Base-by-base conservation (phyloP, 2,797 vertebrate genomes). In the Sebastes variabilis region DNA sequence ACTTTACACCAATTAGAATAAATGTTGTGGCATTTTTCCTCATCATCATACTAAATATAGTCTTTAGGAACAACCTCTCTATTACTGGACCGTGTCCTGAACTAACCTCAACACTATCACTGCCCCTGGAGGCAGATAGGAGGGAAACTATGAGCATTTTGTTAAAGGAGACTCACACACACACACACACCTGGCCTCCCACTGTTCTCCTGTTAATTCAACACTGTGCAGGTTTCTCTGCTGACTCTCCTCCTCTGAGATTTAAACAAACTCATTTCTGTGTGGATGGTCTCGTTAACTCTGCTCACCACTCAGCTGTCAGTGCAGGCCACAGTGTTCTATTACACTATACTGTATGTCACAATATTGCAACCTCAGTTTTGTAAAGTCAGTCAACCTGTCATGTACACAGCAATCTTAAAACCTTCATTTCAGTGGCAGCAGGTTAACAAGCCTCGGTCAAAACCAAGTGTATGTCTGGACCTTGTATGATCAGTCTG, bases 181-280 rank as follows among this genome's bases (percentile, higher is more conserved):
- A 74, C 71, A 73, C 72, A 74, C 72, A 73, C 72, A 74, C 49
- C 16, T 46, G 42, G 42, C 16, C 49, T 52, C 49, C 49, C 20
- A n/a, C 49, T 52, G 49, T 14, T 0, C 49, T n/a, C 49, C 49
- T 52, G 8, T 52, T 52, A n/a, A 52, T 52, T n/a, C 20, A 52
- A 52, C 20, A 52, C 49, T 18, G 1, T 52, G 20, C 49, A 52
- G 49, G 49, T 52, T 52, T 2, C 18, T 52, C 49, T 52, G 49
- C 49, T 52, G 8, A 0, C 49, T 46, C 42, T 46, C 16, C 42
- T 18, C 42, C 49, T 52, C 49, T 10, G 49, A n/a, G 20, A 20
- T n/a, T 52, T 20, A 52, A 52, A 52, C 8, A 20, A n/a, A 9
- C 20, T 52, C 3, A 46, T 52, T 52, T 52, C 20, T 52, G 49